Conservation (phyloP, 2,888 invertebrate genomes). For the Ormyrus rosae region DNA sequence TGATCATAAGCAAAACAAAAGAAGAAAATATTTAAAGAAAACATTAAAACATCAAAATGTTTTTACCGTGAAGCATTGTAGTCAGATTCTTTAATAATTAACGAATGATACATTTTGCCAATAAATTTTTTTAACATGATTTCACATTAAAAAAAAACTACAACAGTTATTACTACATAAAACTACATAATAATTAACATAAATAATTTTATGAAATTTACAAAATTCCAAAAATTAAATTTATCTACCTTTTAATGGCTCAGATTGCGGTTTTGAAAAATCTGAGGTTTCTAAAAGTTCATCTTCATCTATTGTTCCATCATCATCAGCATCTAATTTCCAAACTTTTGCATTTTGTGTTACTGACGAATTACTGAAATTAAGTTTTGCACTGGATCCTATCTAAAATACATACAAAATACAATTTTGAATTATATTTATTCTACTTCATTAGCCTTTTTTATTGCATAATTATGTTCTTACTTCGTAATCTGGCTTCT, state of each 20-base stretch:
- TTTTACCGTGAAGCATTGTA: no score
- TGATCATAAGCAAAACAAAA: no score
- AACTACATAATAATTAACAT: no score
- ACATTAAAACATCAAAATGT: no score
- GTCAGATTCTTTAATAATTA: neutral
- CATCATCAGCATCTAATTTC: constrained; percentile 86
- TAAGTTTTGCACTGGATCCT: constrained; percentile 81
- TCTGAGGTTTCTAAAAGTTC: constrained; percentile 93
- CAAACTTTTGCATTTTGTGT: constrained; percentile 79
- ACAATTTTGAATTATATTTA: neutral
- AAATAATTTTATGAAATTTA: no score
- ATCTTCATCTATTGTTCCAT: constrained; percentile 91
- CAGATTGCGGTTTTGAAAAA: constrained; percentile 89
- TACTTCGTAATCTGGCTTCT: constrained; percentile 71
- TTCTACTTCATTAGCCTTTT: neutral
- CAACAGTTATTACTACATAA: no score
- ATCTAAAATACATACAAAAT: constrained; percentile 68
- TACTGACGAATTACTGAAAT: constrained; percentile 64
- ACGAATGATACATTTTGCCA: neutral
- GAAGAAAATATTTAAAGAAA: no score
- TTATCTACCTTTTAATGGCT: constrained; percentile 85
- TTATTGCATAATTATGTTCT: constrained; percentile 19
- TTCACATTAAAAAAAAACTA: no score
- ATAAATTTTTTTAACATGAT: no score
- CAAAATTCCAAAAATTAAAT: neutral